phyloP scores from a whole-genome alignment of 2,113 vertebrate species.

The Platycercus adscitus region DNA sequence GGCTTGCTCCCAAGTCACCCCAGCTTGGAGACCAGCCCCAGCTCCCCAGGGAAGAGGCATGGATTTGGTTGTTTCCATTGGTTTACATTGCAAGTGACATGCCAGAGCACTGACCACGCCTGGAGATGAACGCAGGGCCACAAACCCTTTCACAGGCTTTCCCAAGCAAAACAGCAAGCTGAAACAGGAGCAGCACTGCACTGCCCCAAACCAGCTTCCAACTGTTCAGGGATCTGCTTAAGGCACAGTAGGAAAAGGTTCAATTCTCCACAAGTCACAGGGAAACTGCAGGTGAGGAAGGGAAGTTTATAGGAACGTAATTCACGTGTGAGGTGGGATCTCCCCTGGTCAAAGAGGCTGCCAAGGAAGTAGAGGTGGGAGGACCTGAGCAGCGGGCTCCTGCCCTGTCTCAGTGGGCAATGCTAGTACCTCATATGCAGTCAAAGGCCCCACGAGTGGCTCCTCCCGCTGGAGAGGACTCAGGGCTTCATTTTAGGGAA shows the following conservation, averaged over 20 bases:
- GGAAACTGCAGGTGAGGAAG: not conserved
- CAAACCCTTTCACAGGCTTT: not conserved
- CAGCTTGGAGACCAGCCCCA: accelerated
- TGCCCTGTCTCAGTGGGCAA: not conserved
- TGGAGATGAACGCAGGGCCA: not conserved
- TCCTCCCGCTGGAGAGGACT: not conserved
- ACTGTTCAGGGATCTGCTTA: not conserved
- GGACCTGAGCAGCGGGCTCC: accelerated
- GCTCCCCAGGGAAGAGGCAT: not conserved
- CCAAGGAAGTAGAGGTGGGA: not conserved
- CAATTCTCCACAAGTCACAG: not conserved
- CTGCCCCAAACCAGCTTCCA: not conserved
- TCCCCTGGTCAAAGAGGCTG: not conserved
- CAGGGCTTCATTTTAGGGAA: not conserved
- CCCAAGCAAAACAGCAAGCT: not conserved
- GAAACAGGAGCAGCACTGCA: not conserved
- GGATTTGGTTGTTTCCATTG: not conserved
- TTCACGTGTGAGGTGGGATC: accelerated
- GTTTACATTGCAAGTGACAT: not conserved
- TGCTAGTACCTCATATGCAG: accelerated
- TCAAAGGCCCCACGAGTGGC: not conserved
- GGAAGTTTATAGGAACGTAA: accelerated
- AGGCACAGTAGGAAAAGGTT: not conserved
- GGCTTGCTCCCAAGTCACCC: not conserved
- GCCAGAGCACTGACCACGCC: accelerated